Evolutionary conservation across 1,140 invertebrate species (phyloP).

Genomic region (Ceratina calcarata): DNA sequence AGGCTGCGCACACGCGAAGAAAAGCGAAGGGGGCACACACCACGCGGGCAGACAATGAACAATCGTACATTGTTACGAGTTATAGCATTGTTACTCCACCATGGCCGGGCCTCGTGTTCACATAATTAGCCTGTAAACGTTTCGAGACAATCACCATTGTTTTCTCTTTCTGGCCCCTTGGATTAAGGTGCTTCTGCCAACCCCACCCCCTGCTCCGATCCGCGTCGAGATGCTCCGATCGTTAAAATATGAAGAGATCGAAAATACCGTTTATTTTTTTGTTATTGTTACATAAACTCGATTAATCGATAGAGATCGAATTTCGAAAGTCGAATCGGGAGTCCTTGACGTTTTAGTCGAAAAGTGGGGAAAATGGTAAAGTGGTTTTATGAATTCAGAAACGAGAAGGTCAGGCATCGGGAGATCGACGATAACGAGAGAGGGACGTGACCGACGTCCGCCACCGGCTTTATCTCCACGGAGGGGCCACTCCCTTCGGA

Average conservation of each 20-base stretch:
- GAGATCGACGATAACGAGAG: slow-evolving; percentile 46
- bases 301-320: too few relatives aligned
- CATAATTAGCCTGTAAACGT: slow-evolving; percentile 82
- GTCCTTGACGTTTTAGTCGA: neutral
- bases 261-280: neutral
- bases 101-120: slow-evolving; percentile 76
- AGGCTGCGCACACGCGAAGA: slow-evolving; percentile 58
- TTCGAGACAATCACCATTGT: slow-evolving; percentile 81
- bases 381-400: slow-evolving; percentile 3
- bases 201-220: slow-evolving; percentile 26
- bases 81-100: slow-evolving; percentile 81
- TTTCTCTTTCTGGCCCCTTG: slow-evolving; percentile 62
- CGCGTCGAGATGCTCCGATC: slow-evolving; percentile 29
- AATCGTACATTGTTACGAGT: slow-evolving; percentile 81
- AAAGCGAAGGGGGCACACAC: slow-evolving; percentile 49
- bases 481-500: slow-evolving; percentile 45
- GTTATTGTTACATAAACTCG: neutral
- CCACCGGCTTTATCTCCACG: slow-evolving; percentile 27
- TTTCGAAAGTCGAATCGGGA: too few relatives aligned
- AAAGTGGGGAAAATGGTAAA: neutral
- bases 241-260: neutral
- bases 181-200: slow-evolving; percentile 56
- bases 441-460: neutral
- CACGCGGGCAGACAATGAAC: slow-evolving; percentile 77
- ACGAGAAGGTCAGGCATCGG: slow-evolving; percentile 1